phyloP scores from a whole-genome alignment of 2,113 vertebrate genomes.

The Arvicanthis niloticus region DNA sequence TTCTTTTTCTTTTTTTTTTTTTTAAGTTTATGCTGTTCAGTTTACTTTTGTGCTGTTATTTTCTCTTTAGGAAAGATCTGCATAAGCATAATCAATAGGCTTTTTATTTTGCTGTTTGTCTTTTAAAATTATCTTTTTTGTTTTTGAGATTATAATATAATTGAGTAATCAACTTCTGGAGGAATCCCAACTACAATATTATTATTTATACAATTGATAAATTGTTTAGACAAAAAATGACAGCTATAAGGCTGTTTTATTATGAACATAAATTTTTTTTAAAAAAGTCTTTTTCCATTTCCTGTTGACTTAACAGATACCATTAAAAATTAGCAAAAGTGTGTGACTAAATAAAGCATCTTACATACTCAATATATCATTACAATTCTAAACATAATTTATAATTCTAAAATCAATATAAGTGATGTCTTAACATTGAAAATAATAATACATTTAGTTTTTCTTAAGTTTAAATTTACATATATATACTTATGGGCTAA shows the following conservation, averaged over 20 bases:
- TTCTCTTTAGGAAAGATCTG: background rate
- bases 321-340: conserved; percentile 29
- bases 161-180: background rate
- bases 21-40: background rate
- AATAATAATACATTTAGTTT: conserved; percentile 41
- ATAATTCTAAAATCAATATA: conserved; percentile 39
- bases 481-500: background rate
- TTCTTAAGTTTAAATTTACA: background rate
- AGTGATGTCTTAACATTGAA: conserved; percentile 26
- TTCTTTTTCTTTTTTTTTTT: background rate
- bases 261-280: conserved; percentile 13
- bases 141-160: background rate
- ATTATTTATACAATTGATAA: conserved; percentile 43
- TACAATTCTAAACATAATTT: conserved; percentile 14
- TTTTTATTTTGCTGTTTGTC: background rate
- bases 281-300: background rate
- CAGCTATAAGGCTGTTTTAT: background rate
- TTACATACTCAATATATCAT: background rate
- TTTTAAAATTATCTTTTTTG: background rate
- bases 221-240: conserved; percentile 13
- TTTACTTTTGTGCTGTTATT: background rate
- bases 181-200: background rate
- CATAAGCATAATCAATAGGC: background rate
- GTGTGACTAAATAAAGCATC: background rate
- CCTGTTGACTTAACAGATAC: background rate